Evolutionary conservation across 2,113 vertebrate genomes (phyloP).

Genomic region (Columba livia): DNA sequence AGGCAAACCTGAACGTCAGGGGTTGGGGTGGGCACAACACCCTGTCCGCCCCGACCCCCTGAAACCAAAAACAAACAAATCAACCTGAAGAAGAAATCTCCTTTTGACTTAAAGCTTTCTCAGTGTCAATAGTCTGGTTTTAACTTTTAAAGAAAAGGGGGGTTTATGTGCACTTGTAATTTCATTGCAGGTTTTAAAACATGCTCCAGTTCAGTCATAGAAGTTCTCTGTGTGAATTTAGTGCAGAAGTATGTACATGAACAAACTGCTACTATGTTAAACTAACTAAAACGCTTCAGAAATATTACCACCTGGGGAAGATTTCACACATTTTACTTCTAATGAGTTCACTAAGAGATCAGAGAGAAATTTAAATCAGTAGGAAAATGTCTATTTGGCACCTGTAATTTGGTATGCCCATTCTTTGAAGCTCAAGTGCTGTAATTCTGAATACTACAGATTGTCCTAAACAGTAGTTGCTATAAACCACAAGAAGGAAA

Average conservation of each 20-base stretch:
- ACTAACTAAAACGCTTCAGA: not conserved
- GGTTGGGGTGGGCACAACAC: not conserved
- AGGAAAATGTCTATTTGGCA: not conserved
- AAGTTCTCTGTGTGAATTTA: not conserved
- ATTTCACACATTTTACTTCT: not conserved
- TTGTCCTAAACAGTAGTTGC: not conserved
- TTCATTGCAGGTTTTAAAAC: not conserved
- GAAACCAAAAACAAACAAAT: not conserved
- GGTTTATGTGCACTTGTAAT: not conserved
- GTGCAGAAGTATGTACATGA: not conserved
- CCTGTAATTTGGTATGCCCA: not conserved
- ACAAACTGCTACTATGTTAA: not conserved
- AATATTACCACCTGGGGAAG: not conserved
- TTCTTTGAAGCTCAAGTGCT: not conserved
- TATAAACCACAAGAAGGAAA: constrained; percentile 1
- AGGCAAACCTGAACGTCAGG: not conserved
- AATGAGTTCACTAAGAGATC: not conserved
- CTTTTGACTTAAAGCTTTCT: not conserved
- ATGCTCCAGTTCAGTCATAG: not conserved
- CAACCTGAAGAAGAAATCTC: not conserved
- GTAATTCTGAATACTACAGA: not conserved
- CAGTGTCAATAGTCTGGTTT: not conserved
- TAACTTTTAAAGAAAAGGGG: not conserved
- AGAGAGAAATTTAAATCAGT: not conserved
- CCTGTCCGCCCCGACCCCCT: not conserved